phyloP scores from a whole-genome alignment of 2,888 invertebrate species.

The Cryptus armator region DNA sequence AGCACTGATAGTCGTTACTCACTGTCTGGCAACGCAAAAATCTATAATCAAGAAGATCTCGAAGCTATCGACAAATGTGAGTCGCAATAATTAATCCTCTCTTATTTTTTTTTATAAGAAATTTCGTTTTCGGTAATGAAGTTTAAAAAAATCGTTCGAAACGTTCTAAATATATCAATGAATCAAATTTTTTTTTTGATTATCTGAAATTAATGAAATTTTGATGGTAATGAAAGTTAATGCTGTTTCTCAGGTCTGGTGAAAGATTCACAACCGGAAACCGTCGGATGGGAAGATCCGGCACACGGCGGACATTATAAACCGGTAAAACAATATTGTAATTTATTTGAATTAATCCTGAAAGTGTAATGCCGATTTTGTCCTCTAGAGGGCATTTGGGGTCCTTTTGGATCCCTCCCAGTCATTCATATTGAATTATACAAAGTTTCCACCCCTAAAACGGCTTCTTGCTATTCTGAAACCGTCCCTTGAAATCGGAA shows the following conservation, averaged over 20 bases:
- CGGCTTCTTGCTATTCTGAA: no score
- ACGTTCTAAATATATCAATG: not conserved
- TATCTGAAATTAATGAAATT: not conserved
- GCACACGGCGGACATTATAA: constrained; percentile 73
- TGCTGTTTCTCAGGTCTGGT: constrained; percentile 72
- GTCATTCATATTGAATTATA: no score
- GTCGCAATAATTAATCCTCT: constrained; percentile 8
- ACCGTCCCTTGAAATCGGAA: no score
- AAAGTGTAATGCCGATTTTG: no score
- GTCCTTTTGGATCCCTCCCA: no score
- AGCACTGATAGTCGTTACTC: constrained; percentile 79
- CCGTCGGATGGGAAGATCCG: constrained; percentile 91
- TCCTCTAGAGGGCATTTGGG: no score
- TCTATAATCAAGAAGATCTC: constrained; percentile 73
- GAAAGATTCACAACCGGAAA: constrained; percentile 88
- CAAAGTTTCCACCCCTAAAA: no score
- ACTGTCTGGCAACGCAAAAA: constrained; percentile 74
- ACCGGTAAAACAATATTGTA: constrained; percentile 40
- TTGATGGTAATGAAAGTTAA: constrained; percentile 68
- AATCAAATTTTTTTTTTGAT: not conserved
- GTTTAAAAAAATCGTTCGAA: not conserved
- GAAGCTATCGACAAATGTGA: constrained; percentile 69
- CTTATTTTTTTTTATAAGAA: not conserved
- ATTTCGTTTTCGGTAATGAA: not conserved
- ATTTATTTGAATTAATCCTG: not conserved